These are phyloP conservation scores for Abrostola triplasia DNA, from an alignment of 2,888 invertebrate genomes.

Conservation along the genomic window DNA sequence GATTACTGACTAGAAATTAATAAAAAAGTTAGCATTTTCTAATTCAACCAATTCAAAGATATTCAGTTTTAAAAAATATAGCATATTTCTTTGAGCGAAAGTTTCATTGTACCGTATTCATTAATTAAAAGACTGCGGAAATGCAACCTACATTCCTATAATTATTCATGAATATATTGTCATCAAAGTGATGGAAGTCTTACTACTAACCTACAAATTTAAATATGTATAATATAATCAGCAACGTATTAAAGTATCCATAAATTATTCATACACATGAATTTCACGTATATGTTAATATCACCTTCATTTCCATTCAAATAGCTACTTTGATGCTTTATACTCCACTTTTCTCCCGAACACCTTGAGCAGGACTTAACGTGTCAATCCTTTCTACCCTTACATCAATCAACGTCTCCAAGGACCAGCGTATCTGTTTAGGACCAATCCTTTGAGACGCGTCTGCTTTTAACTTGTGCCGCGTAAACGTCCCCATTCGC, in stretches of 20 bases:
- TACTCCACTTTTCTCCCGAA: slow-evolving; percentile 10
- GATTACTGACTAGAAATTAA: no score
- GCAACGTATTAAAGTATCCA: neutral
- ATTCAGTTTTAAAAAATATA: no score
- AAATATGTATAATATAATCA: slow-evolving; percentile 5
- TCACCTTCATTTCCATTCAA: slow-evolving; percentile 18
- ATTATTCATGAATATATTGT: neutral
- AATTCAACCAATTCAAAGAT: no score
- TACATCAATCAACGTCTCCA: slow-evolving; percentile 50
- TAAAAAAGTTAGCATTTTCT: no score
- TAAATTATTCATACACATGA: neutral
- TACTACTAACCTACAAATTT: neutral
- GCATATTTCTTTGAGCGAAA: no score
- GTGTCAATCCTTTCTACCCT: slow-evolving; percentile 36
- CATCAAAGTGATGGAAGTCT: neutral
- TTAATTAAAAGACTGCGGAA: no score
- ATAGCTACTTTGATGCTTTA: slow-evolving; percentile 8
- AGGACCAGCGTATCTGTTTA: slow-evolving; percentile 26
- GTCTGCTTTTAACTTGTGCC: slow-evolving; percentile 41
- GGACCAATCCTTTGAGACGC: slow-evolving; percentile 13
- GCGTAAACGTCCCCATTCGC: slow-evolving; percentile 67
- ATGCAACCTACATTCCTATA: no score
- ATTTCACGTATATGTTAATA: neutral
- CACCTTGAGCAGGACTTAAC: slow-evolving; percentile 15
- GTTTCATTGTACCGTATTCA: no score